These are phyloP conservation scores for Glyphotaelius pellucidus DNA, from an alignment of 2,888 invertebrate genomes.

Conservation along the genomic window DNA sequence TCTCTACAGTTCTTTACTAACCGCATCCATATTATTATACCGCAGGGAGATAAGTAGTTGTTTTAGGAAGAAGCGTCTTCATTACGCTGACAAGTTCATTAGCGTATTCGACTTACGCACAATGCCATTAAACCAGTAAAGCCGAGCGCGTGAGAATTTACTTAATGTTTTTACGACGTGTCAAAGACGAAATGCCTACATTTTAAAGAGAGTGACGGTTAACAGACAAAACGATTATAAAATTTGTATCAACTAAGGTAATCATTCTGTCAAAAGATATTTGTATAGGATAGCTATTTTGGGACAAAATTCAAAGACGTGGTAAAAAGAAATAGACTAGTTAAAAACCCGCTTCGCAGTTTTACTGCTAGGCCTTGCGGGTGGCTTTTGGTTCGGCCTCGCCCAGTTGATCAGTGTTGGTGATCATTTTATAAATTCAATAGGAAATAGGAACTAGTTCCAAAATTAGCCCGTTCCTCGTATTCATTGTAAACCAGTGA, in stretches of 20 bases:
- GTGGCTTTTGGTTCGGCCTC: no score
- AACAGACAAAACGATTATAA: neutral
- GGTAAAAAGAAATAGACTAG: neutral
- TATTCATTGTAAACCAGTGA: no score
- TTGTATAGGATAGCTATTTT: neutral
- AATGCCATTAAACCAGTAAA: neutral
- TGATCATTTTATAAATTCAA: no score
- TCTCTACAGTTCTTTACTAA: neutral
- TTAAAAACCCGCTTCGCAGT: no score
- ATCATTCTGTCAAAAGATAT: neutral
- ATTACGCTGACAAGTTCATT: slow-evolving; percentile 34
- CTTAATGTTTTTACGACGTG: neutral
- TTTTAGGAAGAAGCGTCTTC: slow-evolving; percentile 22
- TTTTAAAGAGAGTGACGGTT: neutral
- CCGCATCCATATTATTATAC: slow-evolving; percentile 27
- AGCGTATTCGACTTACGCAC: neutral
- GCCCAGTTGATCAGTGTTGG: no score
- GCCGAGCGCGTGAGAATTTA: neutral
- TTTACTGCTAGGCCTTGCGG: no score
- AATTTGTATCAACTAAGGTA: neutral
- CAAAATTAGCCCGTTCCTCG: no score
- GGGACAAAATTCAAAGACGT: neutral
- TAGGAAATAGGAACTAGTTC: no score
- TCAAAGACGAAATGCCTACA: neutral
- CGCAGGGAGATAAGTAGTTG: slow-evolving; percentile 18